These are phyloP conservation scores for Napeogenes inachia DNA, from an alignment of 2,888 invertebrate species.

Conservation along the genomic window DNA sequence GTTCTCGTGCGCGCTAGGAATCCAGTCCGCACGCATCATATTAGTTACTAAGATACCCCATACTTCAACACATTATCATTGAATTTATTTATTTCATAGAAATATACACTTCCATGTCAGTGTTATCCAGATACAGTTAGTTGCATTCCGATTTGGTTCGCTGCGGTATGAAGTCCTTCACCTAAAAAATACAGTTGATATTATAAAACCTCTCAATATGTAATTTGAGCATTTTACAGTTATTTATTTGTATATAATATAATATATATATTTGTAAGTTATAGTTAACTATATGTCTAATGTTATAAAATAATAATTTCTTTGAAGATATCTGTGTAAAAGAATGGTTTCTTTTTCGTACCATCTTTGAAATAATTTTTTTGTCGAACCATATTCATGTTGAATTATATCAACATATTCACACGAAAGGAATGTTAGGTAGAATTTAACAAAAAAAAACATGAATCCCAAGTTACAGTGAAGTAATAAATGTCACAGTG, in stretches of 20 bases:
- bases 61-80: conserved; percentile 9
- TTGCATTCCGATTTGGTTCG: conserved; percentile 27
- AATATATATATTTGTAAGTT: too few species aligned
- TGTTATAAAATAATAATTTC: background rate
- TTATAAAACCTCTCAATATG: conserved; percentile 2
- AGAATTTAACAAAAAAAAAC: conserved; percentile 8
- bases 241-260: too few species aligned
- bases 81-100: background rate
- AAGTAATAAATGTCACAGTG: conserved; percentile 65
- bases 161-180: conserved; percentile 26
- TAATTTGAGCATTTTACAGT: background rate
- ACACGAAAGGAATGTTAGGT: background rate
- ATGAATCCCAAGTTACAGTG: conserved; percentile 19
- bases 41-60: conserved; percentile 17
- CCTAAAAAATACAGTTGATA: conserved; percentile 24
- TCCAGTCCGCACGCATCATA: conserved; percentile 24
- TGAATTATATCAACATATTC: too few species aligned
- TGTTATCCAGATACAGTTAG: conserved; percentile 16
- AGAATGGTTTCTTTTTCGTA: too few species aligned
- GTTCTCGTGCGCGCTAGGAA: conserved; percentile 24
- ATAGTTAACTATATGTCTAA: too few species aligned
- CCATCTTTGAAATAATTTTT: too few species aligned
- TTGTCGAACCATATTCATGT: too few species aligned
- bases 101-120: background rate
- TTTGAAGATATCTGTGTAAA: too few species aligned